These are phyloP conservation scores for Nannospalax galili DNA, from an alignment of 2,113 vertebrate species.

Conservation along the genomic window DNA sequence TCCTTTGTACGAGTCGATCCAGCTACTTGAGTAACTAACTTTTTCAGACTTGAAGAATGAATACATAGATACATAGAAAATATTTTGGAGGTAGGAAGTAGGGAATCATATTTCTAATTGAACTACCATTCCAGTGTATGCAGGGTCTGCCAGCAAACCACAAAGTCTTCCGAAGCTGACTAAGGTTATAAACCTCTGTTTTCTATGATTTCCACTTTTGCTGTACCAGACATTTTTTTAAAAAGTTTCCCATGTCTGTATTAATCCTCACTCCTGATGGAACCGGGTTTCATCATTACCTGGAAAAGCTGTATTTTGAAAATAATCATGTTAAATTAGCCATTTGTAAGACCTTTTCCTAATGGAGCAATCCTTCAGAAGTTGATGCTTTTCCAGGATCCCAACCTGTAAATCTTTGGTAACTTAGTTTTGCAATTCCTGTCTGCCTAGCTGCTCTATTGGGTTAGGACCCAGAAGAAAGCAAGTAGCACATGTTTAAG, in stretches of 20 bases:
- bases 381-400: constrained; percentile 43
- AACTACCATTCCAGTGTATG: background rate
- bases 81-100: constrained; percentile 52
- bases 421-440: constrained; percentile 9
- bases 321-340: constrained; percentile 43
- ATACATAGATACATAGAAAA: constrained; percentile 36
- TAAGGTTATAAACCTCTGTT: constrained; percentile 29
- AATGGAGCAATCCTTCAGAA: constrained; percentile 44
- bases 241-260: constrained; percentile 16
- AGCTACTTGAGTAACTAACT: constrained; percentile 33
- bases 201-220: constrained; percentile 55
- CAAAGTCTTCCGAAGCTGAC: constrained; percentile 51
- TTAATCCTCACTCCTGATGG: constrained; percentile 31
- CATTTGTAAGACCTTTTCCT: constrained; percentile 36
- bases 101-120: constrained; percentile 59
- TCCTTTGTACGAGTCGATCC: background rate
- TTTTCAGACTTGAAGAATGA: constrained; percentile 42
- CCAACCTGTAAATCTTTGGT: constrained; percentile 15
- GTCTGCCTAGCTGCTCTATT: background rate
- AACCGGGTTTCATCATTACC: constrained; percentile 29
- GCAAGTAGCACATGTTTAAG: background rate
- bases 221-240: constrained; percentile 1
- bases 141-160: constrained; percentile 14
- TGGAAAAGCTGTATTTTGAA: constrained; percentile 39
- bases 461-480: constrained; percentile 17